Evolutionary conservation across 2,113 vertebrate species (phyloP).

Genomic region (Porphyrio hochstetteri): DNA sequence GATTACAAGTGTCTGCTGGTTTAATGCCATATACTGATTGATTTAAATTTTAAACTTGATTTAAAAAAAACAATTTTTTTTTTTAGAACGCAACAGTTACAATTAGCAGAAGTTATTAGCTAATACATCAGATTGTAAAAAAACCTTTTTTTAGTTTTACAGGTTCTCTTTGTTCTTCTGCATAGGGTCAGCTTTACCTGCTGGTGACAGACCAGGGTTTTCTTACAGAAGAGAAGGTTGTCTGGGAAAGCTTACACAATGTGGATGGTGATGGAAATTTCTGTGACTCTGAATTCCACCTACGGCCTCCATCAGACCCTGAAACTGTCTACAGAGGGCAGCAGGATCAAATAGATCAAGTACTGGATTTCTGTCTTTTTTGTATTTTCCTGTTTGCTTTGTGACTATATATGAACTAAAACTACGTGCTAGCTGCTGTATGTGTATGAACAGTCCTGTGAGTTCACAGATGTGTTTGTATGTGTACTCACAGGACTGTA

Average conservation of each 20-base stretch:
- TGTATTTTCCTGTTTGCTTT: not conserved
- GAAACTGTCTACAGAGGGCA: slow-evolving; percentile 94
- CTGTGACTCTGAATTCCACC: slow-evolving; percentile 94
- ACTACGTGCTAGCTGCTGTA: too few species aligned
- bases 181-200: slow-evolving; percentile 93
- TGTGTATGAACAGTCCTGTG: not conserved
- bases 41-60: not conserved
- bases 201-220: slow-evolving; percentile 98
- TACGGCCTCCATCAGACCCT: slow-evolving; percentile 95
- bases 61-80: not conserved
- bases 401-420: not conserved
- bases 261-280: slow-evolving; percentile 98
- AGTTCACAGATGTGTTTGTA: not conserved
- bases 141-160: not conserved
- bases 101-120: not conserved
- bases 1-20: not conserved
- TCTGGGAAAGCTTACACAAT: slow-evolving; percentile 98
- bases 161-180: slow-evolving; percentile 11
- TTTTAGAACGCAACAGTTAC: not conserved
- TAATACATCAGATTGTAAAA: not conserved
- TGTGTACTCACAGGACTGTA: not conserved
- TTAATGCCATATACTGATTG: not conserved
- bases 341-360: slow-evolving; percentile 99
- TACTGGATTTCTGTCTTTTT: slow-evolving; percentile 59
- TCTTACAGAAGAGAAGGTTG: slow-evolving; percentile 96